Base-by-base conservation (phyloP, 2,888 invertebrate species). In the Ectropis crepuscularia region DNA sequence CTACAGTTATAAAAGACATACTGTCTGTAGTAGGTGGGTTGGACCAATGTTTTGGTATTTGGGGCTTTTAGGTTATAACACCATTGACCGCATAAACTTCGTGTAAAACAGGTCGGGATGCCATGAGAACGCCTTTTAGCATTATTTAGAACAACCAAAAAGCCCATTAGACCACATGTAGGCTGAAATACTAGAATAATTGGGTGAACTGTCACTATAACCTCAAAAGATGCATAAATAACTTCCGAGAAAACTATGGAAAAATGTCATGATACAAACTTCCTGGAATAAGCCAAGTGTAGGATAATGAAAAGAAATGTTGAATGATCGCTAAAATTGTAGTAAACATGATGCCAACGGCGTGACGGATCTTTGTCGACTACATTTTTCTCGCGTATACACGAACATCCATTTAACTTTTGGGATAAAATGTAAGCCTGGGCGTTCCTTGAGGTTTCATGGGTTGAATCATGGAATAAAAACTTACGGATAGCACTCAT, bases 331-430 rank as follows among this genome's bases (percentile, higher is more conserved):
- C n/a, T 41, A 11, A 2, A 37, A 28, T 39, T 6, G 10, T 57
- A 48, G 67, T 68, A 71, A 71, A 68, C 69, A 71, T 37, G 12
- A 42, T 43, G 8, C 28, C 28, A 48, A 37, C 43, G 57, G 68
- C 39, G 48, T 57, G 63, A 61, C 16, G 16, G 41, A 39, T 7
- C 41, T 41, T 9, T 8, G 7, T 57, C 53, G 37, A 28, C 16
- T 4, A 59, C 41, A 39, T 28, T 43, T 46, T 57, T 46, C 38
- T 9, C 37, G 6, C 4, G 16, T 28, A 28, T 28, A 28, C 16
- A 28, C 1, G 16, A 28, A 2, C 16, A 28, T 28, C 16, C 16
- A 28, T 28, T 28, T 4, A 28, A 28, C 16, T 28, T 28, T 28
- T 28, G 16, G 16, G 16, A 1, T 28, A 28, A 28, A 28, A 28